Conservation (phyloP, 2,113 vertebrate genomes). For the Nannobrachium achirus region DNA sequence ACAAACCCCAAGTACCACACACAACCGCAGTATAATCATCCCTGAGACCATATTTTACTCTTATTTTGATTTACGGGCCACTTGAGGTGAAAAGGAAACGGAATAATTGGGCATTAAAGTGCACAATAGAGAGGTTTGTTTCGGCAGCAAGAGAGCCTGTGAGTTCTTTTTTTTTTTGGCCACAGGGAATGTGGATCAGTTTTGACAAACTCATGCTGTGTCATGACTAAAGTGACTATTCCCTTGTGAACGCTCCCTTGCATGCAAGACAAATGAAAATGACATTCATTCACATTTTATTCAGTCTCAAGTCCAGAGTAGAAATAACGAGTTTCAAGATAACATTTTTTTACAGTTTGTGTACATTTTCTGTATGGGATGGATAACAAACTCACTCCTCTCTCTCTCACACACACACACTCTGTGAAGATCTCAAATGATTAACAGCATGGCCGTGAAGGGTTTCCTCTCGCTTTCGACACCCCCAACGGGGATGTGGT, state of each 20-base stretch:
- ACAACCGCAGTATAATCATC: conserved; percentile 35
- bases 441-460: conserved; percentile 17
- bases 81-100: conserved; percentile 38
- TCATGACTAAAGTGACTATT: background rate
- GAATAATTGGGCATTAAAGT: conserved; percentile 28
- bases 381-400: conserved; percentile 17
- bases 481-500: conserved; percentile 61
- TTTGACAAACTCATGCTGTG: background rate
- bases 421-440: conserved; percentile 4
- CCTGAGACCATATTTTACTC: conserved; percentile 9
- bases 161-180: background rate
- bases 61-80: conserved; percentile 46
- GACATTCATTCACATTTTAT: conserved; percentile 49
- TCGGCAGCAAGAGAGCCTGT: background rate
- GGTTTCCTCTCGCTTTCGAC: conserved; percentile 15
- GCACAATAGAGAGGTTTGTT: conserved; percentile 43
- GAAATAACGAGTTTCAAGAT: conserved; percentile 29
- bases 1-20: conserved; percentile 47
- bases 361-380: conserved; percentile 30
- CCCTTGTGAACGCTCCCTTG: background rate
- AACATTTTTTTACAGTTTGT: conserved; percentile 1
- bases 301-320: conserved; percentile 47
- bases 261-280: conserved; percentile 15
- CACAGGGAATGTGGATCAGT: background rate
- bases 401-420: background rate